Evolutionary conservation across 2,888 invertebrate species (phyloP).

Genomic region (Platynereis dumerilii): DNA sequence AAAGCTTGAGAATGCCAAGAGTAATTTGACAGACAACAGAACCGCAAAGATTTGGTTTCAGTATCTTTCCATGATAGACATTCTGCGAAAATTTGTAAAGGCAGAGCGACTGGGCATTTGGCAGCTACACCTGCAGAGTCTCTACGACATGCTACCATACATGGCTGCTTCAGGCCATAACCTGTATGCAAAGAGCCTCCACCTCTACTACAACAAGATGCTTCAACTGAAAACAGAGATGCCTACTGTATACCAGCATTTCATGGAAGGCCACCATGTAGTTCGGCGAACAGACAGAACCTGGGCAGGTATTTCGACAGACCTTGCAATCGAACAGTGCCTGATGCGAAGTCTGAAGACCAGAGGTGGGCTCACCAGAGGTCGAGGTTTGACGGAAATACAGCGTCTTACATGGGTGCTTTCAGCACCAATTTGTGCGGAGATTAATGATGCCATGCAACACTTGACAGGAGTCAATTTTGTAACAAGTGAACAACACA

Average conservation of each 20-base stretch:
- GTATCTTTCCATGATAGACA: conserved; percentile 32
- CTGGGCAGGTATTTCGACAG: conserved; percentile 43
- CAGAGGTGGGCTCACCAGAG: conserved; percentile 35
- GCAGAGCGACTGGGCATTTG: conserved; percentile 30
- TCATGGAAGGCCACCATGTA: conserved; percentile 33
- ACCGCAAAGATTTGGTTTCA: conserved; percentile 31
- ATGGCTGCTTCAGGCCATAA: conserved; percentile 41
- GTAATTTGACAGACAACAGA: neutral
- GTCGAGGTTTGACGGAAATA: conserved; percentile 24
- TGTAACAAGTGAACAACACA: conserved; percentile 24
- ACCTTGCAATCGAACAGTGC: conserved; percentile 43
- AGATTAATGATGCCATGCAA: conserved; percentile 34
- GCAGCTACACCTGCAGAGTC: conserved; percentile 27
- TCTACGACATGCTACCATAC: conserved; percentile 31
- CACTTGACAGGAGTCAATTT: conserved; percentile 22
- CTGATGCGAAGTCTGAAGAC: conserved; percentile 43
- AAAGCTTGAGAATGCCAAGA: neutral
- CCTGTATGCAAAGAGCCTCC: conserved; percentile 41
- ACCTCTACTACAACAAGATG: conserved; percentile 41
- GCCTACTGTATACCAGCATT: conserved; percentile 34
- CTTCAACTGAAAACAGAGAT: conserved; percentile 36
- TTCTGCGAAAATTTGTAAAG: conserved; percentile 29
- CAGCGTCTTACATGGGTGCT: conserved; percentile 33
- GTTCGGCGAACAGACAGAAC: conserved; percentile 35
- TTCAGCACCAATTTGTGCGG: conserved; percentile 33